phyloP scores from a whole-genome alignment of 2,888 invertebrate species.

The Prenolepis imparis region DNA sequence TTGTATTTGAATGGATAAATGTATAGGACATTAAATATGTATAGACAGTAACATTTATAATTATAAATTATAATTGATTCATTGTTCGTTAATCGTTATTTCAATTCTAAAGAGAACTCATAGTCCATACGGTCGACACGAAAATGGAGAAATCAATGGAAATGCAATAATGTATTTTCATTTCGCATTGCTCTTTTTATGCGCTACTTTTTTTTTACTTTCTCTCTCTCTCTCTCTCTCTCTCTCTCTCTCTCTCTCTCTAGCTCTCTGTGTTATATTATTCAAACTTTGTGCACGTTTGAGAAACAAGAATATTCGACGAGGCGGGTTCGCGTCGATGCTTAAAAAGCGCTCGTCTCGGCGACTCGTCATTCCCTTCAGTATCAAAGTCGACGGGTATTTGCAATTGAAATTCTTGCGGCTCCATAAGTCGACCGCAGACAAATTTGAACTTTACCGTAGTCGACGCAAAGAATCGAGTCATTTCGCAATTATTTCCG shows the following conservation, averaged over 20 bases:
- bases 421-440: slow-evolving; percentile 36
- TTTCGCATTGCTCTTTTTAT: slow-evolving; percentile 51
- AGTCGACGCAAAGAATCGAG: slow-evolving; percentile 13
- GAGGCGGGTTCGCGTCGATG: slow-evolving; percentile 50
- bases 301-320: slow-evolving; percentile 58
- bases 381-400: slow-evolving; percentile 51
- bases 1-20: background rate
- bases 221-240: background rate
- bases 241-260: slow-evolving; percentile 1
- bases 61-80: slow-evolving; percentile 18
- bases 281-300: slow-evolving; percentile 57
- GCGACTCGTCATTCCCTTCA: slow-evolving; percentile 48
- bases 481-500: slow-evolving; percentile 31
- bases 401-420: slow-evolving; percentile 53
- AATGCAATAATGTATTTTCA: slow-evolving; percentile 43
- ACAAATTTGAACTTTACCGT: slow-evolving; percentile 47
- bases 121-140: background rate
- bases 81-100: slow-evolving; percentile 6
- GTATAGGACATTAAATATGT: background rate
- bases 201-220: slow-evolving; percentile 22
- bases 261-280: slow-evolving; percentile 37
- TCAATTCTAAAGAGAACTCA: slow-evolving; percentile 10
- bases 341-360: slow-evolving; percentile 51
- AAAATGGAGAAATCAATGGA: slow-evolving; percentile 35
- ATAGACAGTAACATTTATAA: background rate